Base-by-base conservation (phyloP, 2,888 invertebrate genomes). In the Chrysodeixis includens region DNA sequence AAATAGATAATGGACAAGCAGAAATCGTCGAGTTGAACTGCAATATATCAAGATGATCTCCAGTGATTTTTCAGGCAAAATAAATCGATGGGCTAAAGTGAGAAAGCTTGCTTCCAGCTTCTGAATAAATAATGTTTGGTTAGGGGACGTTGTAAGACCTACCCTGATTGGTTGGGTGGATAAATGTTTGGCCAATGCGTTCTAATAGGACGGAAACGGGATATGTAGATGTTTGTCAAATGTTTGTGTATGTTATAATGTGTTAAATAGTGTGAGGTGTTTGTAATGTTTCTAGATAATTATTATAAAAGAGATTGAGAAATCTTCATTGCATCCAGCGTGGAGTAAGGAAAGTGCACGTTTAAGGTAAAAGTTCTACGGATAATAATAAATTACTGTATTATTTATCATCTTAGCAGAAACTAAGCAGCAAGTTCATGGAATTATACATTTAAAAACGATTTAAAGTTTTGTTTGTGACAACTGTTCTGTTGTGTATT, bases 41-140 rank as follows among this genome's bases (percentile, higher is more conserved):
- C 46, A 49, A 49, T 49, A 20, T 49, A 49, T 49, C 46, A 20
- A 49, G 46, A 49, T 49, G 9, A 49, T 49, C 20, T 10, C 20
- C 46, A 49, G 46, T 10, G 46, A 49, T 49, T 49, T 49, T 49
- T 49, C 18, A 49, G 46, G 46, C 12, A 20, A 49, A 49, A 49
- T 49, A 49, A 49, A 49, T 49, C 46, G 46, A 49, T 49, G 46
- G 20, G 10, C 46, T 49, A 49, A 49, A 49, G 46, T 49, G 46
- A 49, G 46, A 49, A 49, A 49, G 46, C 20, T 49, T 49, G 20
- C 46, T 49, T 20, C 46, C 1, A 49, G 46, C 20, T 20, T 18
- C 16, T 49, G 46, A 49, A 49, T 49, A 49, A 49, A 49, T 49
- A 49, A 49, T 49, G 20, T 46, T 46, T 46, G 46, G 46, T 46